phyloP scores from a whole-genome alignment of 2,113 vertebrate species.

The Labeo rohita region DNA sequence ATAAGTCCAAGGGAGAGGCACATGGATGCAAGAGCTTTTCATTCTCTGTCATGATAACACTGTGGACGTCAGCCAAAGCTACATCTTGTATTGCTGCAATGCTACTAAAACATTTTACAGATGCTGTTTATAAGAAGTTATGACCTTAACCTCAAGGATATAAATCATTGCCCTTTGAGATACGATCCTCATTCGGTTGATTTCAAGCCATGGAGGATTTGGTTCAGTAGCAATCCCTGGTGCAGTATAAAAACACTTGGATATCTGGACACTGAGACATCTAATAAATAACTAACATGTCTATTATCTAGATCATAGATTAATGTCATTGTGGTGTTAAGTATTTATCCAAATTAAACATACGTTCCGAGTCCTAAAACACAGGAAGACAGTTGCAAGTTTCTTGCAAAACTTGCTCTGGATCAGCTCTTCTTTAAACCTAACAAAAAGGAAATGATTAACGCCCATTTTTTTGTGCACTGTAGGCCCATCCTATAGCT shows the following conservation, averaged over 20 bases:
- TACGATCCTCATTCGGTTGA: conserved; percentile 33
- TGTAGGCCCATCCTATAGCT: conserved; percentile 1
- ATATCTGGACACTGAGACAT: conserved; percentile 54
- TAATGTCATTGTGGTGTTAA: not conserved
- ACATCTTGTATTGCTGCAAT: conserved; percentile 52
- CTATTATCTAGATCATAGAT: not conserved
- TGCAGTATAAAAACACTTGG: conserved; percentile 58
- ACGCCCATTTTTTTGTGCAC: conserved; percentile 20
- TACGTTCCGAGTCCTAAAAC: not conserved
- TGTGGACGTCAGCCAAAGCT: conserved; percentile 59
- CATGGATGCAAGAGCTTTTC: conserved; percentile 42
- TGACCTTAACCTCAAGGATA: conserved; percentile 55
- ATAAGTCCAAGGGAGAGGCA: conserved; percentile 58
- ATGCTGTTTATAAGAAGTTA: conserved; percentile 2
- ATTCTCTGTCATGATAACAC: conserved; percentile 49
- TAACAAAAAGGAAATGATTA: too few relatives aligned
- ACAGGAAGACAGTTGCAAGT: not conserved
- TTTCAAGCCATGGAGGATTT: conserved; percentile 38
- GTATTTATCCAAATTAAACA: not conserved
- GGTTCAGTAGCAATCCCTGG: conserved; percentile 56
- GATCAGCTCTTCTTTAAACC: conserved; percentile 44
- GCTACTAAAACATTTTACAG: conserved; percentile 5
- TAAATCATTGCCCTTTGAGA: conserved; percentile 52
- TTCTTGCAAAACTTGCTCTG: too few relatives aligned
- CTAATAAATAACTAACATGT: conserved; percentile 57